Percentiles rank a stretch among this genome's conserved stretches.
Conservation (phyloP, 1,140 invertebrate genomes). For the Harlomillsia oculata region DNA sequence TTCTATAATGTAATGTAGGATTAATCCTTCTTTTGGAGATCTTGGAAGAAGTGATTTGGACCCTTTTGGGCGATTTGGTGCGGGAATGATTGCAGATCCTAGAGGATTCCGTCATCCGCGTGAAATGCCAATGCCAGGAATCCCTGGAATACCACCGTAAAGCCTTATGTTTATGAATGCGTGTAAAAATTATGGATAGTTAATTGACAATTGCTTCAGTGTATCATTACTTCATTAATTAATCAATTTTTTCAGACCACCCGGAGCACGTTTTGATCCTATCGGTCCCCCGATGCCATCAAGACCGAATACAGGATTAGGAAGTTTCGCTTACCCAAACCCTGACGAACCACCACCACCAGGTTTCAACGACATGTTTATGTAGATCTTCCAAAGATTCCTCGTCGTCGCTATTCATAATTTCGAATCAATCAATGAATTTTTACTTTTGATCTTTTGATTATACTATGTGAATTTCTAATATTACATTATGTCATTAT, state of each 20-base stretch:
- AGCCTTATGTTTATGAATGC: background rate
- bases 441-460: no score
- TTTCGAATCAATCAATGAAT: no score
- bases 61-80: slow-evolving; percentile 29
- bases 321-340: slow-evolving; percentile 19
- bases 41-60: slow-evolving; percentile 30
- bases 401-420: no score
- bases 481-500: no score
- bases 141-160: slow-evolving; percentile 5
- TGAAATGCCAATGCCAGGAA: background rate
- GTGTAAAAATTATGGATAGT: background rate
- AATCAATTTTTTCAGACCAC: background rate
- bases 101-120: slow-evolving; percentile 22
- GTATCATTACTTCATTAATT: background rate
- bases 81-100: slow-evolving; percentile 30
- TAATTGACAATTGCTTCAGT: background rate
- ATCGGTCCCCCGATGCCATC: slow-evolving; percentile 23
- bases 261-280: slow-evolving; percentile 15
- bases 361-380: slow-evolving; percentile 34
- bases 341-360: slow-evolving; percentile 33
- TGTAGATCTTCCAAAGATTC: no score
- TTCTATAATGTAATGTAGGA: background rate
- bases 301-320: background rate
- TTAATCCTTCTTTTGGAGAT: slow-evolving; percentile 6
- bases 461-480: no score